Conservation (phyloP, 2,797 vertebrate genomes). For the Sebastes hubbsi region DNA sequence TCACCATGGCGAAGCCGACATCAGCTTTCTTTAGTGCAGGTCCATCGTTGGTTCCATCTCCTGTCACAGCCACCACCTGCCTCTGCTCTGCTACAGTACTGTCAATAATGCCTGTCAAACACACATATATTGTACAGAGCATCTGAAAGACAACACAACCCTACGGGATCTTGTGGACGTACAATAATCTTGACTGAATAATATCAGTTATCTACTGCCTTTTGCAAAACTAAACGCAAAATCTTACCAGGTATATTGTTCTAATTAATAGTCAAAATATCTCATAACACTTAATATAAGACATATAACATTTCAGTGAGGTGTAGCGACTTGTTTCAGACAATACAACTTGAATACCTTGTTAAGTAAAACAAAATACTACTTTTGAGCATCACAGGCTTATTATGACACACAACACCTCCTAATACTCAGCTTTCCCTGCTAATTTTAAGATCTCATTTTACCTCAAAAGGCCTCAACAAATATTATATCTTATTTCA, state of each 20-base stretch:
- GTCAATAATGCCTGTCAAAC: slow-evolving; percentile 94
- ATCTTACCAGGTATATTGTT: too few relatives aligned
- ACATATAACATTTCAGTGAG: too few relatives aligned
- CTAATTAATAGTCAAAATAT: too few relatives aligned
- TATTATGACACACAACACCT: too few relatives aligned
- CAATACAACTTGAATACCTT: too few relatives aligned
- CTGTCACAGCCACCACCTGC: slow-evolving; percentile 98
- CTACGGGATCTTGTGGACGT: not conserved
- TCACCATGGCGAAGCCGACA: slow-evolving; percentile 98
- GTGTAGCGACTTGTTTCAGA: too few relatives aligned
- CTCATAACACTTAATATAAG: not conserved
- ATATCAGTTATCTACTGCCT: not conserved
- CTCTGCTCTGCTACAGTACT: slow-evolving; percentile 93
- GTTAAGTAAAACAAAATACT: too few relatives aligned
- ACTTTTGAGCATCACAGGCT: too few relatives aligned
- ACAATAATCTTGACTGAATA: not conserved
- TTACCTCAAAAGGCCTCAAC: not conserved
- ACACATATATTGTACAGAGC: not conserved
- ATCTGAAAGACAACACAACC: not conserved
- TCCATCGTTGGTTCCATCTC: slow-evolving; percentile 97
- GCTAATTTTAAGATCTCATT: not conserved
- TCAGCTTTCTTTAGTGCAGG: slow-evolving; percentile 98
- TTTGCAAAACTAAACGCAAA: not conserved
- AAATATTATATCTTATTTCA: not conserved
- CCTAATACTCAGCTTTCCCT: too few relatives aligned